Percentiles rank a stretch among this genome's conserved stretches.
Conservation (phyloP, 2,888 invertebrate species). For the Ariolimax columbianus region DNA sequence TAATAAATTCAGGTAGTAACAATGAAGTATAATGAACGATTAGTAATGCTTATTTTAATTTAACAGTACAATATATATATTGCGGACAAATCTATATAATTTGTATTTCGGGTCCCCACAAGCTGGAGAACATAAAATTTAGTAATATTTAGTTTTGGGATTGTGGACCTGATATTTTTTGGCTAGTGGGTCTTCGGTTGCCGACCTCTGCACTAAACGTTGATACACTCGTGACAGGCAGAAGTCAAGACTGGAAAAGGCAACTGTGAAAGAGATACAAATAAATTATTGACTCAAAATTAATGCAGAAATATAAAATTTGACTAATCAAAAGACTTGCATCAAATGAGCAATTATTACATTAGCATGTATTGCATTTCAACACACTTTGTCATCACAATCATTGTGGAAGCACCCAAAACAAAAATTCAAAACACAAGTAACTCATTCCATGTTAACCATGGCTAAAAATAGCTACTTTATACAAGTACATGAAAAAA, state of each 20-base stretch:
- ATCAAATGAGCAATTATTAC: conserved; percentile 28
- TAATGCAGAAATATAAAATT: neutral
- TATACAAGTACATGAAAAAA: neutral
- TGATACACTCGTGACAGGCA: neutral
- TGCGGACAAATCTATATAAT: too few species aligned
- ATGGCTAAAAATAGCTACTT: neutral
- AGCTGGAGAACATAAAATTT: too few species aligned
- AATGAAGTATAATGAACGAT: too few species aligned
- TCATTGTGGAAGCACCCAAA: conserved; percentile 39
- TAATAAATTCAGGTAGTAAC: too few species aligned
- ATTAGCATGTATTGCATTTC: conserved; percentile 22
- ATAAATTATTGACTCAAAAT: neutral
- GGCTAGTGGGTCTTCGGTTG: too few species aligned
- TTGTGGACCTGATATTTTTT: too few species aligned
- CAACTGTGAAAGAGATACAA: neutral
- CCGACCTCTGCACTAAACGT: neutral
- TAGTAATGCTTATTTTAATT: too few species aligned
- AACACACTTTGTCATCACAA: conserved; percentile 33
- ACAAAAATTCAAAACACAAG: conserved; percentile 13
- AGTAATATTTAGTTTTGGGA: too few species aligned
- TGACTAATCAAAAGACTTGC: conserved; percentile 6
- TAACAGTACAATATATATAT: too few species aligned
- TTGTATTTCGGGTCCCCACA: too few species aligned
- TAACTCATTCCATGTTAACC: neutral
- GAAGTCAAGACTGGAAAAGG: neutral